Evolutionary conservation across 2,797 vertebrate species (phyloP), one percentile per base, ranked within the genome.

Genomic region (Dermochelys coriacea): DNA sequence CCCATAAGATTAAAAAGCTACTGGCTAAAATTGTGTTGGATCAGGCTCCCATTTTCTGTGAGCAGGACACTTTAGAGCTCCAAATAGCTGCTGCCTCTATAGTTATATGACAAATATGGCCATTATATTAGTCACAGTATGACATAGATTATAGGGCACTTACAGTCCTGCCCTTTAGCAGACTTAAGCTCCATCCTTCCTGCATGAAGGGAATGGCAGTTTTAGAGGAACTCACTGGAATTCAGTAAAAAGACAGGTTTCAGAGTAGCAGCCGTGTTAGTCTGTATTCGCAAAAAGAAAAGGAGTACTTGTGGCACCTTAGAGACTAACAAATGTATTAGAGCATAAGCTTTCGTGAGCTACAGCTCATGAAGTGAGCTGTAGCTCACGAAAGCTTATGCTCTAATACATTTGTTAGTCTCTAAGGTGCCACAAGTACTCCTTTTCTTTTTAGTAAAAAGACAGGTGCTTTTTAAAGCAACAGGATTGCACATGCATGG

Each of bases 1-100:
- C 34, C 57, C 50, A 3, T 89, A 74, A 93, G 49, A 88, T 89
- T 88, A 93, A 87, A 91, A 93, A 96, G 80, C 87, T 93, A 80
- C 31, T 91, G 52, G n/a, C 79, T 61, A 83, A 74, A 87, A 90
- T 77, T 89, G 31, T 29, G 54, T 1, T 4, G 55, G 21, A 55
- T 75, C 75, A 95, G 64, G 71, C 5, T 91, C 85, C 88, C 86
- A 51, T 0, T 68, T 85, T 91, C 79, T 90, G 29, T 29, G 64
- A 68, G n/a, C 68, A 71, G 19, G 37, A 71, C 19, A 25, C 37
- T 41, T 37, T 12, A 12, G 10, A 6, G 3, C n/a, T 50, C 77
- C 12, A 8, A 8, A 0, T 1, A 85, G 23, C 45, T 82, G 50
- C 61, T 95, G 37, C 41, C 51, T 19, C 1, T 1, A 0, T 12